These are phyloP conservation scores for Centropristis striata DNA, from an alignment of 2,113 vertebrate species.

Conservation along the genomic window DNA sequence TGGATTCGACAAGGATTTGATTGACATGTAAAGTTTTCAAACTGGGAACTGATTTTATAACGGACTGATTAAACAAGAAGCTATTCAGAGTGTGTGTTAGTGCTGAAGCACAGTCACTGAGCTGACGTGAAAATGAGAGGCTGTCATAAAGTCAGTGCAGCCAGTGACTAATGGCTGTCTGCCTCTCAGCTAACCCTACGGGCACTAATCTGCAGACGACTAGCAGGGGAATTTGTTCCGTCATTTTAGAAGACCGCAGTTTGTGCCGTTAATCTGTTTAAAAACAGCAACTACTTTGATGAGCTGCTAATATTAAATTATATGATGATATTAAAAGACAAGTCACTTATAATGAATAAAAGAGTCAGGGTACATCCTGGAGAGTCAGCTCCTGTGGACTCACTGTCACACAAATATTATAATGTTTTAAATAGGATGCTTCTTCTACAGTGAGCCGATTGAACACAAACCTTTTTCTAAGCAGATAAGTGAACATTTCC, in stretches of 20 bases:
- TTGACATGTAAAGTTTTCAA: background rate
- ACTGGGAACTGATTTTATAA: constrained; percentile 16
- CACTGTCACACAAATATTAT: background rate
- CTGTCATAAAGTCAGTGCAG: constrained; percentile 60
- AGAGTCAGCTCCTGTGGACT: constrained; percentile 6
- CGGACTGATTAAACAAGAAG: constrained; percentile 46
- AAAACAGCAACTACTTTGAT: constrained; percentile 51
- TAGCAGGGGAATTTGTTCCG: constrained; percentile 30
- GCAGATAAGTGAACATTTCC: constrained; percentile 17
- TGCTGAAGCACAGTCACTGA: constrained; percentile 53
- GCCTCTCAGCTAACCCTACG: constrained; percentile 60
- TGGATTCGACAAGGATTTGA: background rate
- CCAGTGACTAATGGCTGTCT: constrained; percentile 69
- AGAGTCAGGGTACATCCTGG: background rate
- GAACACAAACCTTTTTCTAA: background rate
- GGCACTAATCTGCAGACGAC: constrained; percentile 60
- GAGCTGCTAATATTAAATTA: constrained; percentile 42
- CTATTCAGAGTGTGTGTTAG: constrained; percentile 55
- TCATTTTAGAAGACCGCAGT: constrained; percentile 15
- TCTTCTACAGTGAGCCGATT: background rate
- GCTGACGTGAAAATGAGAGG: constrained; percentile 68
- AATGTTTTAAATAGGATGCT: background rate
- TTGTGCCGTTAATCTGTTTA: constrained; percentile 35
- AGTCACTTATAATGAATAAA: constrained; percentile 16
- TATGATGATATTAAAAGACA: constrained; percentile 34